Evolutionary conservation across 92 coral and sea anemone species (phyloP), one percentile per base, ranked within the genome.

Genomic region (Phenganax subtilis): DNA sequence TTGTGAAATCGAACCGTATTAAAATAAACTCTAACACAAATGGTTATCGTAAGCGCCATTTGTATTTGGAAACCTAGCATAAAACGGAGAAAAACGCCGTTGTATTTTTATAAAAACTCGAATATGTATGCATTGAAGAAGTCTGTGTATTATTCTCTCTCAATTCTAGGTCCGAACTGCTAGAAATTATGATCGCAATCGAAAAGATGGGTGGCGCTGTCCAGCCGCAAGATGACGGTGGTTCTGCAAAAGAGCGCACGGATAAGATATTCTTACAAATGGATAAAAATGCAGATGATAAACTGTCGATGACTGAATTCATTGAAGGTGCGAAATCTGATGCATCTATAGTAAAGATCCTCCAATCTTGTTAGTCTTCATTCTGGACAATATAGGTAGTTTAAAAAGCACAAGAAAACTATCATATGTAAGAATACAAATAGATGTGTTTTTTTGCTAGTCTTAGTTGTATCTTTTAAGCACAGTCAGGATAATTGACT

Each of bases 331-430:
- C 87, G 10, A 76, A 77, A 65, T 76, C 82, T 47, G 87, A 84
- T 44, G 82, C 77, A 30, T 84, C 87, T 47, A 84, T 84, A 14
- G 87, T 84, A 64, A 79, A 80, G 56, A 71, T 84, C 57, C 75
- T 91, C 88, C 98, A 94, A 80, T 87, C 71, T 17, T n/a, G 82
- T 61, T 77, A 77, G 57, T 9, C 16, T 64, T 10, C 47, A 8
- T 7, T 44, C 29, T 64, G 4, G 70, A 20, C 17, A 16, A 64
- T 17, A 64, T 25, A 62, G 47, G 47, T 37, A 37, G 47, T 37
- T 37, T 37, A 37, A 37, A 1, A 37, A 37, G 5, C 47, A 37
- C 47, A 2, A 5, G 3, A 5, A 37, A 37, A 37, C 47, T 37
- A 37, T 37, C 47, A 5, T 37, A 37, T 37, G 2, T 37, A 37